Percentiles rank a stretch among this genome's conserved stretches.
Evolutionary conservation across 2,797 vertebrate genomes (phyloP).

Genomic region (Parotocinclus haroldoi): DNA sequence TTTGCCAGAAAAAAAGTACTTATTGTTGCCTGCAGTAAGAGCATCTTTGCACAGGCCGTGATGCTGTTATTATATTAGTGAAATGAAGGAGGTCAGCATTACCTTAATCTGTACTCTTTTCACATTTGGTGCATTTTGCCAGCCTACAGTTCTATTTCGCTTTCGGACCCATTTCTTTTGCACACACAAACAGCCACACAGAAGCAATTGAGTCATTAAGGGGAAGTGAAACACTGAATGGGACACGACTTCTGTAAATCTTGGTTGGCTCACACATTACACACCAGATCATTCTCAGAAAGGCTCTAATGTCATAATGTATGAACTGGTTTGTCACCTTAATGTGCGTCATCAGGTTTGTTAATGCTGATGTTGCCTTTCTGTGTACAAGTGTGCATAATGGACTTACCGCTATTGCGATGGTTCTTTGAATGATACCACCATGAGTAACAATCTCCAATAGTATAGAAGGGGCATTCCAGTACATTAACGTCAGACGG

Average conservation of each 20-base stretch:
- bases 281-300: constrained; percentile 44
- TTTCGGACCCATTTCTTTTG: neutral
- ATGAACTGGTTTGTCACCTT: constrained; percentile 27
- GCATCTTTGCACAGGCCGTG: no score
- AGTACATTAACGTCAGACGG: neutral
- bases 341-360: constrained; percentile 48
- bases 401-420: constrained; percentile 37
- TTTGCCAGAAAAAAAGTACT: no score
- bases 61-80: no score
- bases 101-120: no score
- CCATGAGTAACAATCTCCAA: constrained; percentile 24
- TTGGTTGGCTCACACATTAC: constrained; percentile 13
- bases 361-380: constrained; percentile 14
- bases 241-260: constrained; percentile 22
- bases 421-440: constrained; percentile 31
- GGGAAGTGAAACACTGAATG: constrained; percentile 56
- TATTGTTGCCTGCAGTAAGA: no score
- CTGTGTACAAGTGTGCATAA: constrained; percentile 9
- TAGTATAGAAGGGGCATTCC: constrained; percentile 4
- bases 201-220: constrained; percentile 52
- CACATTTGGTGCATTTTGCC: no score
- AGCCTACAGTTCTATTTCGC: neutral
- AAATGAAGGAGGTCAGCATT: no score
- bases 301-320: constrained; percentile 47
- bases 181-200: constrained; percentile 5